Evolutionary conservation across 2,888 invertebrate genomes (phyloP).

Genomic region (Caenorhabditis macrosperma): DNA sequence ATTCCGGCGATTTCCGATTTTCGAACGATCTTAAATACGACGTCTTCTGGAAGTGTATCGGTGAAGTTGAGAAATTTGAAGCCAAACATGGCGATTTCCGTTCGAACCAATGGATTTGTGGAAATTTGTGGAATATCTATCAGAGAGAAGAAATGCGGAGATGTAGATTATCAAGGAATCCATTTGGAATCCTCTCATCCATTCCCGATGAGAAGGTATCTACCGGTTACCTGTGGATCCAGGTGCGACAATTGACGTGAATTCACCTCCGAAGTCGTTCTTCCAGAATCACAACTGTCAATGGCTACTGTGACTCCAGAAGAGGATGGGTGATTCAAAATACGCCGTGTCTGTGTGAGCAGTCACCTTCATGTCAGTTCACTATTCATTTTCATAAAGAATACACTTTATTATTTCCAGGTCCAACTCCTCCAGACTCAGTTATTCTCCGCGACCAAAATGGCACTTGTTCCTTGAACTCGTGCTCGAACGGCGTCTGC

Average conservation of each 20-base stretch:
- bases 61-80: constrained; percentile 45
- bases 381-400: too few relatives aligned
- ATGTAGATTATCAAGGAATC: constrained; percentile 26
- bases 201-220: constrained; percentile 27
- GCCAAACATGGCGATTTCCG: constrained; percentile 7
- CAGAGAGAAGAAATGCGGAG: constrained; percentile 24
- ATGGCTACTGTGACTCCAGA: constrained; percentile 28
- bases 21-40: constrained; percentile 29
- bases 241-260: background rate
- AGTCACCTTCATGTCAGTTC: constrained; percentile 18
- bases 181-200: constrained; percentile 12
- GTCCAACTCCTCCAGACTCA: constrained; percentile 2
- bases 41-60: constrained; percentile 36
- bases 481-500: constrained; percentile 41
- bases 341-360: constrained; percentile 24
- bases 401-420: background rate
- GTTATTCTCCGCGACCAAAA: background rate
- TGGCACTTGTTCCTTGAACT: constrained; percentile 3
- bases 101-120: constrained; percentile 17
- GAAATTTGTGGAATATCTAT: constrained; percentile 26
- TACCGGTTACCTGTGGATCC: constrained; percentile 7
- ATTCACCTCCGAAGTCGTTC: background rate
- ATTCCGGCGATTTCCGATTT: constrained; percentile 47
- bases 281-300: constrained; percentile 13
- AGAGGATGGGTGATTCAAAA: constrained; percentile 46